Base-by-base conservation (phyloP, 2,797 vertebrate species). In the Bufotes viridis region DNA sequence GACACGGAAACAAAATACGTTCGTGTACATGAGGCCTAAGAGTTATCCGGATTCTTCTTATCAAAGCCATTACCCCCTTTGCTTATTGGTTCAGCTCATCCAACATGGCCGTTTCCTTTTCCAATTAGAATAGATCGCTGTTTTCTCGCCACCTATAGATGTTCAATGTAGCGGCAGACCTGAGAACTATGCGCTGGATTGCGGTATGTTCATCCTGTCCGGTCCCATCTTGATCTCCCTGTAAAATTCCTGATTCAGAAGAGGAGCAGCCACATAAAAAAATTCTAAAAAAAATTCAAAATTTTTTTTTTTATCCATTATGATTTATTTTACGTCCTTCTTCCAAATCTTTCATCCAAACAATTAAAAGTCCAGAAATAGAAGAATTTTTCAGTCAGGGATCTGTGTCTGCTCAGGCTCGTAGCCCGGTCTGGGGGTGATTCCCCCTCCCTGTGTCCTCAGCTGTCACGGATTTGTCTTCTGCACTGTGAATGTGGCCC, bases 391-490 rank as follows among this genome's bases (percentile, higher is more conserved):
- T 20, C 34, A 22, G 51, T 7, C 49, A 20, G 81, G 65, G 22
- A 34, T 72, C 34, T 42, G 2, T 63, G 29, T 29, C 58, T 63
- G 58, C 20, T 26, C 26, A 3, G 26, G 79, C 55, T 72, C 18
- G 53, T 74, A 34, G 18, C 70, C 70, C 82, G 61, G 55, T 20
- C 82, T n/a, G 17, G 55, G 17, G 55, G 55, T 75, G 57, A 20
- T 29, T 20, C 7, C 22, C 51, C 22, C 78, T 42, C 75, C 65
- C 78, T 61, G n/a, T 80, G 29, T 42, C 42, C 13, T 88, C 87
- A 89, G 83, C 87, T 86, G 87, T 89, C 58, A 65, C 18, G 8
- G 67, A 85, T 55, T 75, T 60, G 76, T 72, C 61, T 69, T 49
- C 22, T 18, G 29, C 11, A 6, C 67, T 53, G 29, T 74, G 53